Conservation (phyloP, 1,140 invertebrate genomes). For the Drosophila chauvacae region DNA sequence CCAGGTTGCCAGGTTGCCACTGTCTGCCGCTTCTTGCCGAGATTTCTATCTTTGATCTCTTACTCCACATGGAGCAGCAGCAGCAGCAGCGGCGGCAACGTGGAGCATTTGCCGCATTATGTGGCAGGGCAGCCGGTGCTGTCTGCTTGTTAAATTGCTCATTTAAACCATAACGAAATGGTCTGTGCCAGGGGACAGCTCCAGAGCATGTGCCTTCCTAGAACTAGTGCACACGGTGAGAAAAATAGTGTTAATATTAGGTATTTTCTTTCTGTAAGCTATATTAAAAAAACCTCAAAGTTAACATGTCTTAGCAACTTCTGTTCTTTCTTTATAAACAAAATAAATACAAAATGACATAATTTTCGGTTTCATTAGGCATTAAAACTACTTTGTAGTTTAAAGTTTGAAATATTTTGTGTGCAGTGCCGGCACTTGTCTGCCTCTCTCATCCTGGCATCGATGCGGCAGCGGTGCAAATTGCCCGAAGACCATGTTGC, state of each 20-base stretch:
- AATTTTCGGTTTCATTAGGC: too few species aligned
- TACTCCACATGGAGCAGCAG: conserved; percentile 72
- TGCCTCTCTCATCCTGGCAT: conserved; percentile 9
- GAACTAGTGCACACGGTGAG: conserved; percentile 41
- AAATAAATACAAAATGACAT: too few species aligned
- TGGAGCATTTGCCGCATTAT: conserved; percentile 47
- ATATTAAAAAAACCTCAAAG: too few species aligned
- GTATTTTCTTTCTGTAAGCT: too few species aligned
- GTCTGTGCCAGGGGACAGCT: conserved; percentile 45
- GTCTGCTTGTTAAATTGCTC: conserved; percentile 81
- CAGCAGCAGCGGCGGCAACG: conserved; percentile 39
- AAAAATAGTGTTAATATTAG: neutral
- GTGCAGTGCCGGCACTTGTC: conserved; percentile 52
- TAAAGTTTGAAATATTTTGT: neutral
- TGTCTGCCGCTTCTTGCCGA: conserved; percentile 81
- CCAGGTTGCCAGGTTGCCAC: conserved; percentile 68
- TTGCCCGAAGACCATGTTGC: conserved; percentile 67
- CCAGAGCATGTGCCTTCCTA: conserved; percentile 75
- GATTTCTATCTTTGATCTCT: conserved; percentile 82
- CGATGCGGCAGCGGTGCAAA: conserved; percentile 53
- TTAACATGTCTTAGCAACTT: too few species aligned
- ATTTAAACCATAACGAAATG: conserved; percentile 81
- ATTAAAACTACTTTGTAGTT: neutral
- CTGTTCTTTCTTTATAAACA: too few species aligned
- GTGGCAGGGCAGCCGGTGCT: conserved; percentile 58